A percentile compares a stretch with the other conserved stretches of the same genome.
Conservation (phyloP, 2,888 invertebrate genomes). For the Chloromyia formosa region DNA sequence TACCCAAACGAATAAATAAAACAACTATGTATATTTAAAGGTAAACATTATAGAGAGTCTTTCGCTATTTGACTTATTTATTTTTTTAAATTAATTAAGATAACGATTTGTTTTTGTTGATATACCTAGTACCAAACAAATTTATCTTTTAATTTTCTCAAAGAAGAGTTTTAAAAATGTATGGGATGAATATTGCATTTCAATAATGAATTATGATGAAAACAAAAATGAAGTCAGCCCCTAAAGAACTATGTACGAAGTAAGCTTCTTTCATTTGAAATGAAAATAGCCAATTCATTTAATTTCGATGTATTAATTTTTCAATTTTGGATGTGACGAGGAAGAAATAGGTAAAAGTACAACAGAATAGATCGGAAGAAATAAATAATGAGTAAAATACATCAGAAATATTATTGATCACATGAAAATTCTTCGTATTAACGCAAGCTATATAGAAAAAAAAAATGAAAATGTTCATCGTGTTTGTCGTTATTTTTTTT, state of each 20-base stretch:
- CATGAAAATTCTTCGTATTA: slow-evolving; percentile 32
- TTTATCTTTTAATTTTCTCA: not conserved
- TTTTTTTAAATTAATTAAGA: slow-evolving; percentile 18
- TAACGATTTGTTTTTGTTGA: slow-evolving; percentile 36
- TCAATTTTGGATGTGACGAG: slow-evolving; percentile 1
- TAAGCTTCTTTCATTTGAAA: not conserved
- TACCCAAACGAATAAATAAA: not conserved
- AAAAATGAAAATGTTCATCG: slow-evolving; percentile 27
- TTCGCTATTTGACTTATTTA: slow-evolving; percentile 24
- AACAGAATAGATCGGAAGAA: not conserved
- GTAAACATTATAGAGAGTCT: slow-evolving; percentile 12
- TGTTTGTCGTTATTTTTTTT: slow-evolving; percentile 28
- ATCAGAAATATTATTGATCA: not conserved
- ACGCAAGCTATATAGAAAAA: slow-evolving; percentile 16
- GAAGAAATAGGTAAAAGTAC: slow-evolving; percentile 9
- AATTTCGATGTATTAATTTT: not conserved
- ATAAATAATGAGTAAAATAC: slow-evolving; percentile 20
- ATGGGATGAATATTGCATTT: not conserved
- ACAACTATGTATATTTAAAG: slow-evolving; percentile 19
- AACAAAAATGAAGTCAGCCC: not conserved
- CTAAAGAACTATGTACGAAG: not conserved
- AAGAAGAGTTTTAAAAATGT: not conserved
- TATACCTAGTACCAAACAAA: slow-evolving; percentile 13
- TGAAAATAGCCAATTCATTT: slow-evolving; percentile 6
- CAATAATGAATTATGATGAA: not conserved